These are phyloP conservation scores for Drosophila silvestris DNA, from an alignment of 2,888 invertebrate genomes.

Conservation along the genomic window DNA sequence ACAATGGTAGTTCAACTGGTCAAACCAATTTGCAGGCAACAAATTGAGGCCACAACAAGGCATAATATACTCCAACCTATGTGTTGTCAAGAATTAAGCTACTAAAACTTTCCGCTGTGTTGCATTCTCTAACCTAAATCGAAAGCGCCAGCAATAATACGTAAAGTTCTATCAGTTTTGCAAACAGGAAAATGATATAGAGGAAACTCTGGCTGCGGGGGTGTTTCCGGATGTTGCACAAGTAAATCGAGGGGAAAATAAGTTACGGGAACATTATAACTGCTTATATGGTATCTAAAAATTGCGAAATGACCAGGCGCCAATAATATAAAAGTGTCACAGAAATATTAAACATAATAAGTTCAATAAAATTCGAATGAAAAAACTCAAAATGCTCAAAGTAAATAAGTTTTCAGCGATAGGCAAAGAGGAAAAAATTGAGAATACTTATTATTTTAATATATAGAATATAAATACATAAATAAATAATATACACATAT, in stretches of 20 bases:
- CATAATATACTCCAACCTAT: conserved; percentile 17
- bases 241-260: conserved; percentile 67
- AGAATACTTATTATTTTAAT: neutral
- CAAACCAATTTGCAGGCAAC: conserved; percentile 76
- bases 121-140: conserved; percentile 72
- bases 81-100: conserved; percentile 47
- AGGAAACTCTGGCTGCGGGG: conserved; percentile 21
- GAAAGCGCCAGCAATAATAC: conserved; percentile 45
- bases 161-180: conserved; percentile 48
- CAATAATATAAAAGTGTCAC: conserved; percentile 1
- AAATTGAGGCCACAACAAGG: conserved; percentile 69
- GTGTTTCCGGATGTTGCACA: conserved; percentile 52
- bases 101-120: conserved; percentile 66
- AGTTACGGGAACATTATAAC: conserved; percentile 20
- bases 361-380: neutral
- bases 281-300: conserved; percentile 26
- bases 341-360: neutral
- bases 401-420: neutral
- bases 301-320: conserved; percentile 16
- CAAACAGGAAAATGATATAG: conserved; percentile 32
- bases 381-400: neutral
- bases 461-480: neutral
- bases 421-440: neutral
- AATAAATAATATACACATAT: neutral
- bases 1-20: conserved; percentile 58